Base-by-base conservation (phyloP, 2,888 invertebrate species). In the Erebia epiphron region DNA sequence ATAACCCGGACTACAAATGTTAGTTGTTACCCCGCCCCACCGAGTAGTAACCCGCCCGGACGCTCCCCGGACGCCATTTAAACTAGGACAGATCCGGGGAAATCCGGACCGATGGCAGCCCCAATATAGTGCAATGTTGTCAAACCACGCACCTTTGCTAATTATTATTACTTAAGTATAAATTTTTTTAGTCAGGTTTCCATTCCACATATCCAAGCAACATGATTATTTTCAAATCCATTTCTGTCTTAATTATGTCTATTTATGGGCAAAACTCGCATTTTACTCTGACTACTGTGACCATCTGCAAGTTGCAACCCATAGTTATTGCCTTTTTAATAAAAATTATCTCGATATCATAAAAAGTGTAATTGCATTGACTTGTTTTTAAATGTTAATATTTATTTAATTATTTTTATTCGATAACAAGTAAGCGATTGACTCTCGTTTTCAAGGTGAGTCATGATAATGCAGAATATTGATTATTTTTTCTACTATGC, bases 191-290 rank as follows among this genome's bases (percentile, higher is more conserved):
- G 49, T 61, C 69, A 18, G 52, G 50, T 49, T 62, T 57, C 67
- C 67, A 63, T 62, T 54, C 67, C 41, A 26, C 58, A 54, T 18
- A 52, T 54, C 16, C 58, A 18, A 52, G 63, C 66, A 58, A 57
- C 57, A 63, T 69, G 58, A 69, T 72, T 69, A 72, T 72, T 72
- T 72, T 67, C 72, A 67, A 67, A 69, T 63, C 72, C 69, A 69
- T 72, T 69, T 67, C 62, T 57, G 67, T 50, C 62, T 69, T 72
- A 58, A 72, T 72, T 69, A 61, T 69, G 56, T 50, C 62, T 62
- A 56, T 72, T 69, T 72, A 63, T 52, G 46, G 61, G 11, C 66
- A 69, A 49, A 13, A 43, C 21, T 35, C 41, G 63, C 54, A 49
- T 67, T 67, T 69, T 60, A 60, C 52, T 16, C 46, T 60, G 66